Evolutionary conservation across 1,140 invertebrate species (phyloP).

Genomic region (Brachionus manjavacas): DNA sequence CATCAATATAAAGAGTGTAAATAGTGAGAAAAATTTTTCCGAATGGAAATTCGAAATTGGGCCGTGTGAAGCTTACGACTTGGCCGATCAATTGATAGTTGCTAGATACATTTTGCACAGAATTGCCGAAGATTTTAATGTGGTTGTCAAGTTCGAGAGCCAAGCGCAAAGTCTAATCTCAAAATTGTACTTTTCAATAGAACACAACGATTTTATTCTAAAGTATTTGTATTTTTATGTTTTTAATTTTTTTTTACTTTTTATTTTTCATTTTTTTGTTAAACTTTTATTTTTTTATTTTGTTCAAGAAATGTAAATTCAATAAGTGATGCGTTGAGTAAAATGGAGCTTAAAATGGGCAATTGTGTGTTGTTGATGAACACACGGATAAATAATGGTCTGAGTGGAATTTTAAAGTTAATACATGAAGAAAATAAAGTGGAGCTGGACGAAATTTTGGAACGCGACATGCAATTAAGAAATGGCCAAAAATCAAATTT

Average conservation of each 20-base stretch:
- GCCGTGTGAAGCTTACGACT: slow-evolving; percentile 72
- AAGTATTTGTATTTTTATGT: neutral
- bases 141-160: slow-evolving; percentile 72
- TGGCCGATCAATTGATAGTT: slow-evolving; percentile 84
- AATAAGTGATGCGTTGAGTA: neutral
- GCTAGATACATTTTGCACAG: slow-evolving; percentile 71
- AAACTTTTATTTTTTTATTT: neutral
- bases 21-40: slow-evolving; percentile 88
- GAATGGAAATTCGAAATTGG: slow-evolving; percentile 64
- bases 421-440: neutral
- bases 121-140: slow-evolving; percentile 83
- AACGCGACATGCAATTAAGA: neutral
- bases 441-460: neutral
- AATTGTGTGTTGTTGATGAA: neutral
- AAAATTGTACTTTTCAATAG: slow-evolving; percentile 20
- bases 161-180: neutral
- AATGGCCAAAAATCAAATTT: neutral
- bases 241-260: neutral
- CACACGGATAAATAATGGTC: neutral
- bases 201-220: neutral
- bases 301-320: neutral
- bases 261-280: no score
- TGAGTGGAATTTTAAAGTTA: neutral
- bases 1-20: slow-evolving; percentile 78
- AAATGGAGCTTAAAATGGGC: neutral